phyloP scores from a whole-genome alignment of 2,888 invertebrate species.

The Drosophila pullipes region DNA sequence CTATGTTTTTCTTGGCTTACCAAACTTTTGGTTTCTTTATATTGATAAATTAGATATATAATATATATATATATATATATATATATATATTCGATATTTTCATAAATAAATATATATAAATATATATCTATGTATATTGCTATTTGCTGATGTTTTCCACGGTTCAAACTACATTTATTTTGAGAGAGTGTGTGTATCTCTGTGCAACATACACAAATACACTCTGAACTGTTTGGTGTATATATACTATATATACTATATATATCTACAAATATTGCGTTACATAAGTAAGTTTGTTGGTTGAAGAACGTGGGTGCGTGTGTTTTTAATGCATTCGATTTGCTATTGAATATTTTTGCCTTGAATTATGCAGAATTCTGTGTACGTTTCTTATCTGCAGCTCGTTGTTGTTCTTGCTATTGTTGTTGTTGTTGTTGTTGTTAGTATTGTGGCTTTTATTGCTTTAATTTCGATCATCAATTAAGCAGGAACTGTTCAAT shows the following conservation, averaged over 20 bases:
- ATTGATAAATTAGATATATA: accelerated
- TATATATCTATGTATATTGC: too few relatives aligned
- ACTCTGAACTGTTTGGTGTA: neutral
- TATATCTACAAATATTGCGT: conserved; percentile 1
- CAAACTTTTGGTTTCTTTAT: neutral
- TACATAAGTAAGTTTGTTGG: conserved; percentile 26
- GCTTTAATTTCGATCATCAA: conserved; percentile 26
- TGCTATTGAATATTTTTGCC: conserved; percentile 42
- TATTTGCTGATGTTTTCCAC: neutral
- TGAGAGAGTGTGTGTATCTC: neutral
- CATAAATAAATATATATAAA: too few relatives aligned
- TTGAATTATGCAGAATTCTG: conserved; percentile 37
- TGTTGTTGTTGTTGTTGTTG: neutral
- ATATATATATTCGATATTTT: neutral
- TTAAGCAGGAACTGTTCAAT: conserved; percentile 17
- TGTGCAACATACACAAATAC: neutral
- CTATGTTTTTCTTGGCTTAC: neutral
- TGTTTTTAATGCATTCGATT: conserved; percentile 55
- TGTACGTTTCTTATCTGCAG: conserved; percentile 42
- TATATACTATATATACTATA: neutral
- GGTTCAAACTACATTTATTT: neutral
- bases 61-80: neutral
- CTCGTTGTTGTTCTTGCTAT: neutral
- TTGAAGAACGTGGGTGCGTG: conserved; percentile 53
- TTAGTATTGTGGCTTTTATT: neutral